Evolutionary conservation across 2,888 invertebrate genomes (phyloP), one percentile per base, ranked within the genome.

Genomic region (Operophtera brumata): DNA sequence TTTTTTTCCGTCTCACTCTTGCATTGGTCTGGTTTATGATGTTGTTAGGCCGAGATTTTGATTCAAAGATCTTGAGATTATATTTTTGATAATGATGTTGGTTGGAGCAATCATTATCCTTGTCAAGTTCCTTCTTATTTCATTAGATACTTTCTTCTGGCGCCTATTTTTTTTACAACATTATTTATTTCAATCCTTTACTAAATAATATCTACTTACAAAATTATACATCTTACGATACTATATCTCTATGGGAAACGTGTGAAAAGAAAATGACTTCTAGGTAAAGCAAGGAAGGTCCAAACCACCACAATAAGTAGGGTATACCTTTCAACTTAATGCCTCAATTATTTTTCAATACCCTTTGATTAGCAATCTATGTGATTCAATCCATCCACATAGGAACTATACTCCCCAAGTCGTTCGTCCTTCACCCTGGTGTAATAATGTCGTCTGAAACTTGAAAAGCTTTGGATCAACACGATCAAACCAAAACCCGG

Each of bases 341-440:
- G 61, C 63, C 43, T 75, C 65, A 78, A 78, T 79, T 74, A 66
- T 54, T 52, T 47, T 47, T 66, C 76, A 77, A 83, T 81, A 78
- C 64, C 64, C 64, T 70, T 71, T 80, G 66, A 73, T 65, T 65
- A 42, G 58, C 52, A 57, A 54, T 66, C 41, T 32, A 14, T 8
- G 45, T 60, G 58, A 67, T 69, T 76, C 64, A 71, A 74, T 67
- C 63, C 63, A 71, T 74, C 67, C 63, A 78, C 72, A 78, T 80
- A 67, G 82, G 65, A 74, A 82, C 79, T 59, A 57, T 73, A 82
- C 78, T 59, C 58, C 73, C 30, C 52, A 72, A 65, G 66, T 64
- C 61, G 64, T 55, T 54, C 66, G 71, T 73, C 82, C 83, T 85
- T 86, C 82, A 82, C 81, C 84, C 81, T 80, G 75, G 64, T 63